These are phyloP conservation scores for Crossocerus cetratus DNA, from an alignment of 2,888 invertebrate genomes.

Conservation along the genomic window DNA sequence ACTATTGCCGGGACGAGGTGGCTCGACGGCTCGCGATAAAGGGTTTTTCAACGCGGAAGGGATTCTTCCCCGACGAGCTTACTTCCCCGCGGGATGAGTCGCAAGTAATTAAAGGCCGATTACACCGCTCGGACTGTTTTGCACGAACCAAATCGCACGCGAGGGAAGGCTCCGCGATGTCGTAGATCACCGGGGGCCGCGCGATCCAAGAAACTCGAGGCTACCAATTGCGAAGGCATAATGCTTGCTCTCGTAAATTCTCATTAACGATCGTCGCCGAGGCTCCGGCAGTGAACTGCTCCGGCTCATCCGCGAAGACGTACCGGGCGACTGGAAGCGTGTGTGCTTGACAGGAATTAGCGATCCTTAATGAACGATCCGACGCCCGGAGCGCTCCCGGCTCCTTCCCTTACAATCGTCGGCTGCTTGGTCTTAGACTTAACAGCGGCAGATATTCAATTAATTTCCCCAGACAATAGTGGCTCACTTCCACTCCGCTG, in stretches of 20 bases:
- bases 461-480: conserved; percentile 71
- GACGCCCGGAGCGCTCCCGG: conserved; percentile 33
- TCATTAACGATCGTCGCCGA: conserved; percentile 48
- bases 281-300: conserved; percentile 34
- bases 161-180: too few relatives aligned
- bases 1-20: neutral
- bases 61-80: neutral
- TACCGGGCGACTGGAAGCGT: conserved; percentile 47
- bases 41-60: neutral
- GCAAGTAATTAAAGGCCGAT: neutral
- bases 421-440: conserved; percentile 55
- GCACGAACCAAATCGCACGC: too few relatives aligned
- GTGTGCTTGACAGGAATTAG: conserved; percentile 66
- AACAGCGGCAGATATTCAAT: conserved; percentile 67
- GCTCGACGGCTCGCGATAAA: neutral
- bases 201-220: neutral
- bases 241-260: conserved; percentile 35
- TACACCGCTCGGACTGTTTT: neutral
- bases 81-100: neutral
- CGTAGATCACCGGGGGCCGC: neutral
- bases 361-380: conserved; percentile 68
- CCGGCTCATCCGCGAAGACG: conserved; percentile 34
- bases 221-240: conserved; percentile 18
- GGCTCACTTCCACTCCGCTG: conserved; percentile 45
- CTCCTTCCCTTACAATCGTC: conserved; percentile 32